Percentiles rank a stretch among this genome's conserved stretches.
Evolutionary conservation across 2,888 invertebrate genomes (phyloP).

Genomic region (Papilio protenor): DNA sequence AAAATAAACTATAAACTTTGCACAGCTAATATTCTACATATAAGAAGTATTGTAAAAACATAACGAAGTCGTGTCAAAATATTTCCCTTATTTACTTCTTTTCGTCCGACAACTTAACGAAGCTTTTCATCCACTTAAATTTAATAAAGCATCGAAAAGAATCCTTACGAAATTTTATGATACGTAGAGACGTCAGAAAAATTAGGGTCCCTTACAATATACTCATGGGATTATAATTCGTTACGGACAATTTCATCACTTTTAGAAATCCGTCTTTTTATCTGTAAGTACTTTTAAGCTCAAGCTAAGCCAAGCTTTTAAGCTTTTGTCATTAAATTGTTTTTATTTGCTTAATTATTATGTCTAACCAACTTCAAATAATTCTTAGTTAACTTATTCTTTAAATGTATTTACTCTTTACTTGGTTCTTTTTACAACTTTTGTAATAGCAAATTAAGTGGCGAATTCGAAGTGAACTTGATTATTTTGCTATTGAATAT

Average conservation of each 20-base stretch:
- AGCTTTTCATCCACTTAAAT: slow-evolving; percentile 75
- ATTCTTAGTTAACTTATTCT: too few species aligned
- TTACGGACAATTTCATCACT: slow-evolving; percentile 58
- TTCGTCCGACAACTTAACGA: slow-evolving; percentile 63
- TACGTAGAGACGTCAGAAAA: slow-evolving; percentile 44
- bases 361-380: not conserved
- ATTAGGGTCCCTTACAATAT: slow-evolving; percentile 42
- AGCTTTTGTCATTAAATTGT: not conserved
- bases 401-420: too few species aligned
- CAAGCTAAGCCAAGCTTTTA: not conserved
- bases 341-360: not conserved
- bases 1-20: too few species aligned
- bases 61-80: not conserved
- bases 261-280: slow-evolving; percentile 63
- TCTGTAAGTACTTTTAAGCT: slow-evolving; percentile 49
- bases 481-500: not conserved
- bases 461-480: not conserved
- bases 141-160: slow-evolving; percentile 78
- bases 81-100: slow-evolving; percentile 24
- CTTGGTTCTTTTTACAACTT: not conserved
- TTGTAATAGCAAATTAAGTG: not conserved
- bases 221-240: slow-evolving; percentile 72
- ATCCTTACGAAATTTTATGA: slow-evolving; percentile 75
- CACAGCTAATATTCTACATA: not conserved
- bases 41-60: not conserved